Evolutionary conservation across 2,113 vertebrate genomes (phyloP).

Genomic region (Caretta caretta): DNA sequence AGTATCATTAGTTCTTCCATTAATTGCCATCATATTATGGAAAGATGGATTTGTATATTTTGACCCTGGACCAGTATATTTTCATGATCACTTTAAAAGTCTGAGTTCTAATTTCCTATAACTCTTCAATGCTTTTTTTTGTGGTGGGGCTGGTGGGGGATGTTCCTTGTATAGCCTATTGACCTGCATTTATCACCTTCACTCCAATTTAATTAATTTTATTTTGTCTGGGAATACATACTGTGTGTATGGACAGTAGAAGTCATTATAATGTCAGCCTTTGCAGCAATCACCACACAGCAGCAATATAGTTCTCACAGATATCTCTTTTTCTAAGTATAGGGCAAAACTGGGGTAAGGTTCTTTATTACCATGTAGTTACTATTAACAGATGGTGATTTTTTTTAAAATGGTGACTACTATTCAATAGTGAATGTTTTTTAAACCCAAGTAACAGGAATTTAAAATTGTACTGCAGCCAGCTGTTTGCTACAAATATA

Average conservation of each 20-base stretch:
- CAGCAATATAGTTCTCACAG: neutral
- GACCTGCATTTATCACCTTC: neutral
- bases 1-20: neutral
- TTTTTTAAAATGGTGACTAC: neutral
- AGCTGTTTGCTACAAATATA: neutral
- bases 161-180: neutral
- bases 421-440: neutral
- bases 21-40: neutral
- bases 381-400: neutral
- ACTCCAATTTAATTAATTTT: neutral
- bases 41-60: neutral
- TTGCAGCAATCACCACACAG: neutral
- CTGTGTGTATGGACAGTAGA: neutral
- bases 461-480: neutral
- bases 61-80: neutral
- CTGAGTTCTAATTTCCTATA: neutral
- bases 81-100: neutral
- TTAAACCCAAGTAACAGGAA: neutral
- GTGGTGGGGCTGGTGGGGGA: neutral
- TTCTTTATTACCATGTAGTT: neutral
- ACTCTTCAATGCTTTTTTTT: neutral
- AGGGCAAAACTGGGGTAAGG: neutral
- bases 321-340: neutral
- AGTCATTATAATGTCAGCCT: neutral
- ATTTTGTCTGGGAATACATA: neutral